A percentile compares a stretch with the other conserved stretches of the same genome.
phyloP scores from a whole-genome alignment of 2,113 vertebrate species.

The Eleginops maclovinus region DNA sequence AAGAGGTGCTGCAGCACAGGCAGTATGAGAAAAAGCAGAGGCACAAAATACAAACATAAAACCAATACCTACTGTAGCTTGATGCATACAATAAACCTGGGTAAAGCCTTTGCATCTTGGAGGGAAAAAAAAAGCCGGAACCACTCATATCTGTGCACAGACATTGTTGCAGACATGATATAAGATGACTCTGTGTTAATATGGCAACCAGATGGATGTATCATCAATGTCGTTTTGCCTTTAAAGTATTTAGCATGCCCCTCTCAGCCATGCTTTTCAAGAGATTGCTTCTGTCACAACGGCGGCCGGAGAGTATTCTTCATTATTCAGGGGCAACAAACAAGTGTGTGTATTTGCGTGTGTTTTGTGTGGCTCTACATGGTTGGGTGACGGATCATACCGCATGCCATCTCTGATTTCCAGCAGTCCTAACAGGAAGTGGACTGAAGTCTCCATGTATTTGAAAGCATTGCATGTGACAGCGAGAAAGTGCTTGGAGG shows the following conservation, averaged over 20 bases:
- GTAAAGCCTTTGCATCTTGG: too few relatives aligned
- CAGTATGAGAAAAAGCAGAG: too few relatives aligned
- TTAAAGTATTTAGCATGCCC: conserved; percentile 66
- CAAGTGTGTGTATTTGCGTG: conserved; percentile 3
- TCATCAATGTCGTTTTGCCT: conserved; percentile 71
- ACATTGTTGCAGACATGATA: conserved; percentile 3
- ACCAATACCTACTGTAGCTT: too few relatives aligned
- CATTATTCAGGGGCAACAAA: conserved; percentile 68
- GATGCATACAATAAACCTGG: too few relatives aligned
- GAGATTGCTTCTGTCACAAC: conserved; percentile 61
- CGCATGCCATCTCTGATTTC: conserved; percentile 3
- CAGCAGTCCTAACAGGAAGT: conserved; percentile 12
- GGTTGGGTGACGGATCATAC: neutral
- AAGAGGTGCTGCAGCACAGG: too few relatives aligned
- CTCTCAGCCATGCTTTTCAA: conserved; percentile 46
- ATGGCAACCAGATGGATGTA: conserved; percentile 33
- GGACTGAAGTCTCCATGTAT: conserved; percentile 9
- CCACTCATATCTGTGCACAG: neutral
- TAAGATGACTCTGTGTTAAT: neutral
- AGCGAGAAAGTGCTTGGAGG: conserved; percentile 51
- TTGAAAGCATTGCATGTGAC: conserved; percentile 39
- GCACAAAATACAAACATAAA: too few relatives aligned
- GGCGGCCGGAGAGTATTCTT: conserved; percentile 34
- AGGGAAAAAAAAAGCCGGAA: too few relatives aligned
- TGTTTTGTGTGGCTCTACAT: neutral